Percentiles rank a stretch among this genome's conserved stretches.
These are phyloP conservation scores for Burhinus bistriatus DNA, from an alignment of 2,113 vertebrate genomes.

Conservation along the genomic window DNA sequence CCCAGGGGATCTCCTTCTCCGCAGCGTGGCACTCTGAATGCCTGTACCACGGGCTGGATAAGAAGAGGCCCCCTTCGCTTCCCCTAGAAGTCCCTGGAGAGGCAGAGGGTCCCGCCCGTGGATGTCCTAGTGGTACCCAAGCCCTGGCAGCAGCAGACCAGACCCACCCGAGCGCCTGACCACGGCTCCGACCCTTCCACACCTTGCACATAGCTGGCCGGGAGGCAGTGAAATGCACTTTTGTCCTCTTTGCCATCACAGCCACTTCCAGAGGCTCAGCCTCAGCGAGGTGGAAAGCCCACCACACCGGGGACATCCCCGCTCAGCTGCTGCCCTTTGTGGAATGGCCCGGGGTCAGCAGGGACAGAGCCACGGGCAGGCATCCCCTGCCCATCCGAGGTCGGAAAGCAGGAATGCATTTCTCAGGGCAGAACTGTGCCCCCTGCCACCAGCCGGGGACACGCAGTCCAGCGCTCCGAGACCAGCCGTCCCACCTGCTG, in stretches of 20 bases:
- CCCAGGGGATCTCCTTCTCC: not conserved
- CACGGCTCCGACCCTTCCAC: accelerated
- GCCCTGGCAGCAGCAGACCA: not conserved
- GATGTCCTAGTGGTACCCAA: not conserved
- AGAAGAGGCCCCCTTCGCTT: not conserved
- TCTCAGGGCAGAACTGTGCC: not conserved
- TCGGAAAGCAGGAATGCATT: not conserved
- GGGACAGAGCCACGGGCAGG: not conserved
- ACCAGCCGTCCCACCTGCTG: not conserved
- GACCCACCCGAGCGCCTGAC: not conserved
- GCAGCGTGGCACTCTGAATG: not conserved
- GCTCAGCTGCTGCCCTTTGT: not conserved
- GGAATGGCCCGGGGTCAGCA: not conserved
- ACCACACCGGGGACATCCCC: too few species aligned
- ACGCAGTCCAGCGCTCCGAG: not conserved
- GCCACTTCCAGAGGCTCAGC: not conserved
- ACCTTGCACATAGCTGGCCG: accelerated
- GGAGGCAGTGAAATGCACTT: not conserved
- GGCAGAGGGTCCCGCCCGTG: not conserved
- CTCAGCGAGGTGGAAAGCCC: not conserved
- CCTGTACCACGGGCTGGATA: accelerated
- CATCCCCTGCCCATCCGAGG: not conserved
- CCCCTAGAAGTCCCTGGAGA: not conserved
- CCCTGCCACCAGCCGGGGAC: not conserved
- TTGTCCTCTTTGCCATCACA: not conserved